Base-by-base conservation (phyloP, 2,797 vertebrate species). In the Pseudopleuronectes americanus region DNA sequence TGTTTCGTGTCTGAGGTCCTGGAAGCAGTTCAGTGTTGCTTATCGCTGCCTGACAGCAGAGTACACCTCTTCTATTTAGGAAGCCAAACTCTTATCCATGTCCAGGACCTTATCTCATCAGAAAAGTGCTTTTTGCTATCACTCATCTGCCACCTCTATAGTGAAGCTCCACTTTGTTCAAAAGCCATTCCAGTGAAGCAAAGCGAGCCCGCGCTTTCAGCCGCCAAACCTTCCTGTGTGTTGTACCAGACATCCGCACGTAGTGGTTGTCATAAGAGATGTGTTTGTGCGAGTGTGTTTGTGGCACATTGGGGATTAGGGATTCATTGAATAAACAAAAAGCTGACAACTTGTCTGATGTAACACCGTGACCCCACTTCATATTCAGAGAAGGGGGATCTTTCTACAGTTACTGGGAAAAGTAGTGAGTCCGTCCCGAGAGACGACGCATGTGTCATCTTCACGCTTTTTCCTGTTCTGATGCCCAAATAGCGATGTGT, bases 291-390 rank as follows among this genome's bases (percentile, higher is more conserved):
- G 82, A 87, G 84, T 84, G 80, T 90, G 87, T 90, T 89, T 87
- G 91, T 86, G 86, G 85, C 87, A 88, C 91, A 74, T 88, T 76
- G 87, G 86, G 90, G 85, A 88, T 84, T 86, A 86, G 91, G 91
- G 86, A 94, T 92, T 92, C 87, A 92, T 92, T 92, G 92, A 93
- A 91, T 92, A 94, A 91, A 93, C 91, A 93, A 92, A 92, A 90
- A 90, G 75, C 89, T 92, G 92, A 93, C 92, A 94, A 92, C 87
- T 86, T 88, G 91, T 92, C 92, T 93, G 90, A 93, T 93, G 89
- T 89, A 92, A 92, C 90, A 93, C 89, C 72, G 12, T 93, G 92
- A 93, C 93, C 92, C 90, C 83, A 76, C 91, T 87, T 92, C 90
- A 87, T 90, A 91, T 92, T 90, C 91, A 90, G 85, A 90, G 79